Percentiles rank a stretch among this genome's conserved stretches.
Evolutionary conservation across 1,140 invertebrate genomes (phyloP).

Genomic region (Heliothis virescens): DNA sequence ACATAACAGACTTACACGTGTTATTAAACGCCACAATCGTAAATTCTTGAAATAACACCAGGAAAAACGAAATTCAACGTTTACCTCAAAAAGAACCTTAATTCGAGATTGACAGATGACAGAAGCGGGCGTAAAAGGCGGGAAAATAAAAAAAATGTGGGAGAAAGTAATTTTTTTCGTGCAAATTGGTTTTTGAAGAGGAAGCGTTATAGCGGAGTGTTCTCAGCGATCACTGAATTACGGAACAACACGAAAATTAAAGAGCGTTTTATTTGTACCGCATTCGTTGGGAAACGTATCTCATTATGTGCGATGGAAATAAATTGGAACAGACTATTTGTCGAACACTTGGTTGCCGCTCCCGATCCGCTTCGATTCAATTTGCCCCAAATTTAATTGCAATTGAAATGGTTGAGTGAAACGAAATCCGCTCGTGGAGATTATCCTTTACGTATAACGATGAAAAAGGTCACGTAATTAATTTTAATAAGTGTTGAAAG

Average conservation of each 20-base stretch:
- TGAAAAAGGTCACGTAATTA: slow-evolving; percentile 56
- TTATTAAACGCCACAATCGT: background rate
- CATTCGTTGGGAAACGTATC: slow-evolving; percentile 76
- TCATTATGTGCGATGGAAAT: slow-evolving; percentile 81
- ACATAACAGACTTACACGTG: background rate
- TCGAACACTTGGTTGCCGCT: slow-evolving; percentile 78
- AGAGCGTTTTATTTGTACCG: slow-evolving; percentile 71
- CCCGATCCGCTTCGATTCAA: slow-evolving; percentile 77
- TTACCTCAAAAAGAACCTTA: slow-evolving; percentile 17
- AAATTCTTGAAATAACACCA: slow-evolving; percentile 18
- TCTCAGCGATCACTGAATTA: slow-evolving; percentile 56
- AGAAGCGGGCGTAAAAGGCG: slow-evolving; percentile 11
- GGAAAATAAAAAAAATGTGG: slow-evolving; percentile 21
- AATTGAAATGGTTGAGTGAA: slow-evolving; percentile 74
- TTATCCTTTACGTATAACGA: slow-evolving; percentile 65
- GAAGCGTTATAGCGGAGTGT: slow-evolving; percentile 58
- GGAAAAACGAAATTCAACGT: slow-evolving; percentile 14
- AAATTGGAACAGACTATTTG: slow-evolving; percentile 83
- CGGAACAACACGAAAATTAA: slow-evolving; percentile 70
- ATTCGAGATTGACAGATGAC: slow-evolving; percentile 44
- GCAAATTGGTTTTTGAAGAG: slow-evolving; percentile 45
- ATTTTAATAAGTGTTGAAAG: slow-evolving; percentile 46
- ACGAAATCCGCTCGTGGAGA: slow-evolving; percentile 71
- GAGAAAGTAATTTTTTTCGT: slow-evolving; percentile 43
- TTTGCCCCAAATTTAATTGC: slow-evolving; percentile 83